Conservation (phyloP, 2,797 vertebrate species). For the Myripristis murdjan region DNA sequence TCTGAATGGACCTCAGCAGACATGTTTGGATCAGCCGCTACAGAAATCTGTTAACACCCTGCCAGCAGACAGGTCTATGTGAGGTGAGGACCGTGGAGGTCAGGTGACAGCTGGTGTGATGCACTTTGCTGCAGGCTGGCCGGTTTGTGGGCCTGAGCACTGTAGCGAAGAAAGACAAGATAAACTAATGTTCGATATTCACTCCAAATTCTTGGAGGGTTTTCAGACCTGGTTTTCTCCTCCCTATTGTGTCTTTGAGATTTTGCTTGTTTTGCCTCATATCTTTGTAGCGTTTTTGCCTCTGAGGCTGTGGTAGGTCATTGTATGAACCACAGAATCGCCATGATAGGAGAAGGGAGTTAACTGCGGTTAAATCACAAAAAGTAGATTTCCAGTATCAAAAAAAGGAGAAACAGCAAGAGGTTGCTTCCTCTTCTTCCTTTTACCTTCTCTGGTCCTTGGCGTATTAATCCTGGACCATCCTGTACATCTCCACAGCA, state of each 20-base stretch:
- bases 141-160: constrained; percentile 10
- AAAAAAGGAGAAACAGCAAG: constrained; percentile 23
- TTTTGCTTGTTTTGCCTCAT: neutral
- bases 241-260: constrained; percentile 6
- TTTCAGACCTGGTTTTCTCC: constrained; percentile 13
- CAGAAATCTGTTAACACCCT: neutral
- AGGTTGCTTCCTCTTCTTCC: constrained; percentile 29
- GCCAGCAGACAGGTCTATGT: neutral
- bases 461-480: constrained; percentile 28
- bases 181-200: neutral
- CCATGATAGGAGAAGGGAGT: constrained; percentile 17
- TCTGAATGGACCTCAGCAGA: constrained; percentile 76
- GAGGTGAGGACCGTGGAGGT: neutral
- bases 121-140: neutral
- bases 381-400: constrained; percentile 15
- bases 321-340: constrained; percentile 29
- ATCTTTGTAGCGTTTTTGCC: constrained; percentile 15
- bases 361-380: constrained; percentile 14
- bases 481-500: constrained; percentile 2
- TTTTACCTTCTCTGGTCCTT: constrained; percentile 32
- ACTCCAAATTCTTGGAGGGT: neutral
- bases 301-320: constrained; percentile 24
- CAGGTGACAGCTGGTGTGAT: neutral
- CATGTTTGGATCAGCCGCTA: constrained; percentile 59
- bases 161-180: neutral